Evolutionary conservation across 2,797 vertebrate genomes (phyloP).

Genomic region (Phaenicophaeus curvirostris): DNA sequence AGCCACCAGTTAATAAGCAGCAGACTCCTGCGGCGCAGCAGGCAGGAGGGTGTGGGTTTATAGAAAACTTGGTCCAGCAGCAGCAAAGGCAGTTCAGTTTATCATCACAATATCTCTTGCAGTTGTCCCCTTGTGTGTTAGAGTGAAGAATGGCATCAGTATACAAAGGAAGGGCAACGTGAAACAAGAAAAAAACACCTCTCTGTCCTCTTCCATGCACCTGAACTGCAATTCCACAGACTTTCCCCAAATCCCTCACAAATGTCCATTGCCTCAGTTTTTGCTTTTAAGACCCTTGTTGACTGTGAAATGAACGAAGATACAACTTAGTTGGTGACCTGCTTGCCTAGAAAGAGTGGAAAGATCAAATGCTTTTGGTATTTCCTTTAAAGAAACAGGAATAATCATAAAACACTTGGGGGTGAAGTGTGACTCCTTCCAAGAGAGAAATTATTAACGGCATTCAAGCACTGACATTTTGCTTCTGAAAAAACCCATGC

Average conservation of each 20-base stretch:
- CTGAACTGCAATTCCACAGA: constrained; percentile 57
- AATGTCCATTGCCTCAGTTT: constrained; percentile 31
- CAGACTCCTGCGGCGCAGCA: not conserved
- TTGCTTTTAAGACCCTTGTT: constrained; percentile 59
- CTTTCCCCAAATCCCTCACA: constrained; percentile 53
- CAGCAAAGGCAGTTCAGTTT: constrained; percentile 68
- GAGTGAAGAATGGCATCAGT: not conserved
- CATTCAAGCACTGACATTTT: constrained; percentile 50
- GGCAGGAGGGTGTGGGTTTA: constrained; percentile 1
- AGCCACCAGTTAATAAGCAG: constrained; percentile 51
- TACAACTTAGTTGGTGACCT: constrained; percentile 56
- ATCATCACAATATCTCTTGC: constrained; percentile 5
- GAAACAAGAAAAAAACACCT: not conserved
- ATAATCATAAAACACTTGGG: constrained; percentile 34
- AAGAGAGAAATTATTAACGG: constrained; percentile 33
- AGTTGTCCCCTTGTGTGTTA: constrained; percentile 21
- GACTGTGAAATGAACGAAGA: constrained; percentile 70
- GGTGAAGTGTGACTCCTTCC: constrained; percentile 26
- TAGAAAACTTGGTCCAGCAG: constrained; percentile 73
- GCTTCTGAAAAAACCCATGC: constrained; percentile 29
- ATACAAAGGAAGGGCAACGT: constrained; percentile 19
- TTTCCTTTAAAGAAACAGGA: constrained; percentile 39
- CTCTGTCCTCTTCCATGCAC: not conserved
- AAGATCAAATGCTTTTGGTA: constrained; percentile 45
- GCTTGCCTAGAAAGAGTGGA: constrained; percentile 24